Conservation (phyloP, 2,888 invertebrate species). For the Conistra vaccinii region DNA sequence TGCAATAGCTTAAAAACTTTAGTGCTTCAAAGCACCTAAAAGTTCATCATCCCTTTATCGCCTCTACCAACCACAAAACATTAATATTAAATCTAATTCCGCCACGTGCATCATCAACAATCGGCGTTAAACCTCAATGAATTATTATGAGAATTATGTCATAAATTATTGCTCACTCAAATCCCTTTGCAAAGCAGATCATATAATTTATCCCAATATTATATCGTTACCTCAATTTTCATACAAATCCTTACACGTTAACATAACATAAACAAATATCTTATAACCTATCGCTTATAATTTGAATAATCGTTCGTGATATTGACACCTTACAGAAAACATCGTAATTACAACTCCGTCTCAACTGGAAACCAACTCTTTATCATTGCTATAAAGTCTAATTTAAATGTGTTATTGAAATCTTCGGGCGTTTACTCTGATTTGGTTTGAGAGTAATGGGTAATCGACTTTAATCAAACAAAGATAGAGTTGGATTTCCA, state of each 20-base stretch:
- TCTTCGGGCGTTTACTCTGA: not conserved
- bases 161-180: conserved; percentile 19
- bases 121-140: not conserved
- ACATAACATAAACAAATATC: conserved; percentile 51
- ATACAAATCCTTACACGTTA: conserved; percentile 44
- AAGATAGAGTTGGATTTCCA: conserved; percentile 7
- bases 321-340: not conserved
- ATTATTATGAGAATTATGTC: conserved; percentile 3
- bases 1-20: too few relatives aligned
- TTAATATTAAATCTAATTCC: conserved; percentile 4
- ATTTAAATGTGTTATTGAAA: not conserved
- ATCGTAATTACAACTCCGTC: not conserved
- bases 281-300: conserved; percentile 12
- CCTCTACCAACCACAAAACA: not conserved
- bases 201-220: conserved; percentile 10
- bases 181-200: conserved; percentile 8
- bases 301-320: conserved; percentile 39
- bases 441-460: not conserved
- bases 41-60: not conserved
- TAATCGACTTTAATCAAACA: not conserved
- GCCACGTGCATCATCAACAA: not conserved
- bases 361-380: conserved; percentile 17
- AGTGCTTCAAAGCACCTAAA: too few relatives aligned
- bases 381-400: not conserved
- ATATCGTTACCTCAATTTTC: conserved; percentile 12